These are phyloP conservation scores for Neofelis nebulosa DNA, from an alignment of 2,113 vertebrate genomes.

Conservation along the genomic window DNA sequence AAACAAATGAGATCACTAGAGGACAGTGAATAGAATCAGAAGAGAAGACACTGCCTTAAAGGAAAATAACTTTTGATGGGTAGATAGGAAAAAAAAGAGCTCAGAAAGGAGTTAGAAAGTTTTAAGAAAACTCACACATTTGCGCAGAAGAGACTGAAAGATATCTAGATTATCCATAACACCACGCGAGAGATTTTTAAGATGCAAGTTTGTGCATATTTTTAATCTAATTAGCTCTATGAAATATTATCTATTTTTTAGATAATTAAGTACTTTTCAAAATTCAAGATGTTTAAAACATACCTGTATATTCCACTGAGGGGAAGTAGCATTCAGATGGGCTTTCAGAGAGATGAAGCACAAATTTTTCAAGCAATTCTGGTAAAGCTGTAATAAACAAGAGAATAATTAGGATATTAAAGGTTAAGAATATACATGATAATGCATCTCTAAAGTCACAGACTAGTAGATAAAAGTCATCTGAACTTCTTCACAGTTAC, in stretches of 20 bases:
- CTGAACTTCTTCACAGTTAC: constrained; percentile 51
- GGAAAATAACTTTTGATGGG: background rate
- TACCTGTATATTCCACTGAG: constrained; percentile 88
- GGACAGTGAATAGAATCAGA: background rate
- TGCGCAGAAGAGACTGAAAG: background rate
- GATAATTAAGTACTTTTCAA: constrained; percentile 9
- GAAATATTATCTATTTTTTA: background rate
- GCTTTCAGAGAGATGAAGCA: constrained; percentile 88
- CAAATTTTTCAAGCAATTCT: constrained; percentile 92
- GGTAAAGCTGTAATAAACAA: constrained; percentile 87
- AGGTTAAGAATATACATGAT: constrained; percentile 27
- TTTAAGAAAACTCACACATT: background rate
- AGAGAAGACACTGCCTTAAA: background rate
- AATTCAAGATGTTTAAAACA: constrained; percentile 54
- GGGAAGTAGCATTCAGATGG: constrained; percentile 88
- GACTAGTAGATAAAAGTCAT: constrained; percentile 48
- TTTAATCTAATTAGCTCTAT: background rate
- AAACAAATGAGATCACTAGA: background rate
- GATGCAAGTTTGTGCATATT: background rate
- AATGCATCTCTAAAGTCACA: constrained; percentile 52
- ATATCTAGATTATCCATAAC: background rate
- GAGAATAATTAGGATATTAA: constrained; percentile 72
- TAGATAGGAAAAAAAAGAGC: background rate
- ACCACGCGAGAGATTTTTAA: background rate
- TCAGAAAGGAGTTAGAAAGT: background rate